Conservation (phyloP, 2,113 vertebrate genomes). For the Patagioenas fasciata region DNA sequence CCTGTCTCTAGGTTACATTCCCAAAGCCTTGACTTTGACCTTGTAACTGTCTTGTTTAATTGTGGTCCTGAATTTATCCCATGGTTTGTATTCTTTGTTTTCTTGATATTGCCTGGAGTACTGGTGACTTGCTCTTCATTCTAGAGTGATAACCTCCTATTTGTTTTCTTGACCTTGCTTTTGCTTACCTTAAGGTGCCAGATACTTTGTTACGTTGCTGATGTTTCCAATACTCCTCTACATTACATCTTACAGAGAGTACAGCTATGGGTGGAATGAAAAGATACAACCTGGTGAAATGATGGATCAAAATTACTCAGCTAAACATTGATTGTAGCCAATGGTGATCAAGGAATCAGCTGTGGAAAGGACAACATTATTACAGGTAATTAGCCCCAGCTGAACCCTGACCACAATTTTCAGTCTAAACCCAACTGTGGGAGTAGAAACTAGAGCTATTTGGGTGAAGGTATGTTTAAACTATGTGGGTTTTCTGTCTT, state of each 20-base stretch:
- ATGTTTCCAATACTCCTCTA: not conserved
- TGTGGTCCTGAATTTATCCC: not conserved
- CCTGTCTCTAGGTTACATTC: not conserved
- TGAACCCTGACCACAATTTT: not conserved
- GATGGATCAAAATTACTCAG: not conserved
- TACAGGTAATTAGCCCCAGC: not conserved
- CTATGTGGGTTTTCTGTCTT: not conserved
- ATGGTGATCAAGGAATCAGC: not conserved
- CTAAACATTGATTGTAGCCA: not conserved
- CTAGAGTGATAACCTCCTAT: not conserved
- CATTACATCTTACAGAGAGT: not conserved
- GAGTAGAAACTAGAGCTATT: rapidly evolving
- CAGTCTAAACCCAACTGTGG: not conserved
- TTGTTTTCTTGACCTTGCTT: not conserved
- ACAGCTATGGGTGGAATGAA: not conserved
- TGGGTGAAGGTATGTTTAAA: not conserved
- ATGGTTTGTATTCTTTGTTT: not conserved
- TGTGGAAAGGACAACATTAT: not conserved
- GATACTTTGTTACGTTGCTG: not conserved
- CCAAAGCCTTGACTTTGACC: not conserved
- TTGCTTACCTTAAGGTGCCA: not conserved
- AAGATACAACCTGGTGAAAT: not conserved
- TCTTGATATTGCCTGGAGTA: not conserved
- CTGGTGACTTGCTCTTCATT: not conserved
- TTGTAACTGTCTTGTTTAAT: not conserved